Conservation (phyloP, 2,797 vertebrate species). For the Limnodromus scolopaceus region DNA sequence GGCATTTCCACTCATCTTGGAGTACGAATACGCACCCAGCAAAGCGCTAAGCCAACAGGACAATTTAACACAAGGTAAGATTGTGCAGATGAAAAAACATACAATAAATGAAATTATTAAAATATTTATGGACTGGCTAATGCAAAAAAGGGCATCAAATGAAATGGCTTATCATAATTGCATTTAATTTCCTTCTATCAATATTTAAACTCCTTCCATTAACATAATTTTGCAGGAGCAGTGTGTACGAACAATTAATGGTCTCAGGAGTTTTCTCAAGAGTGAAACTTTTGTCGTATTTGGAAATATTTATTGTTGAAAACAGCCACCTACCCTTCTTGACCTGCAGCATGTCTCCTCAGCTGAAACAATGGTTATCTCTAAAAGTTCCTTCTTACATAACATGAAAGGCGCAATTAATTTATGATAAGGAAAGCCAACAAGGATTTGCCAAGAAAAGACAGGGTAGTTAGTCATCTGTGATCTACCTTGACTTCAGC, state of each 20-base stretch:
- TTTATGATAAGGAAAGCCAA: not conserved
- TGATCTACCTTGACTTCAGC: not conserved
- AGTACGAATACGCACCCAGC: not conserved
- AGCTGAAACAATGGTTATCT: not conserved
- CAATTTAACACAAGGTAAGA: not conserved
- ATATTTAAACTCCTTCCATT: constrained; percentile 44
- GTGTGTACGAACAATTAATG: not conserved
- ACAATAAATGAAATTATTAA: constrained; percentile 18
- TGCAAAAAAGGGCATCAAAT: not conserved
- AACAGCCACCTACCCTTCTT: not conserved
- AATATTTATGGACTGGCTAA: constrained; percentile 46
- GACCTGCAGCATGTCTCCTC: not conserved
- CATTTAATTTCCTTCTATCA: constrained; percentile 40
- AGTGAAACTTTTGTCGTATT: not conserved
- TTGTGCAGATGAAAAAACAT: not conserved
- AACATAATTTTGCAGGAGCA: not conserved
- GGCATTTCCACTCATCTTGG: not conserved
- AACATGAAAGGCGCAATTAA: not conserved
- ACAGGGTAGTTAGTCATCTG: accelerated
- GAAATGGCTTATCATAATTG: not conserved
- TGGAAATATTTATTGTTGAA: not conserved
- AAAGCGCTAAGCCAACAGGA: not conserved
- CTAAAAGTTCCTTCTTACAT: not conserved
- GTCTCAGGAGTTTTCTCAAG: not conserved
- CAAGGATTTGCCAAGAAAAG: not conserved